Evolutionary conservation across 2,888 invertebrate genomes (phyloP), one percentile per base, ranked within the genome.

Genomic region (Dexiosoma caninum): DNA sequence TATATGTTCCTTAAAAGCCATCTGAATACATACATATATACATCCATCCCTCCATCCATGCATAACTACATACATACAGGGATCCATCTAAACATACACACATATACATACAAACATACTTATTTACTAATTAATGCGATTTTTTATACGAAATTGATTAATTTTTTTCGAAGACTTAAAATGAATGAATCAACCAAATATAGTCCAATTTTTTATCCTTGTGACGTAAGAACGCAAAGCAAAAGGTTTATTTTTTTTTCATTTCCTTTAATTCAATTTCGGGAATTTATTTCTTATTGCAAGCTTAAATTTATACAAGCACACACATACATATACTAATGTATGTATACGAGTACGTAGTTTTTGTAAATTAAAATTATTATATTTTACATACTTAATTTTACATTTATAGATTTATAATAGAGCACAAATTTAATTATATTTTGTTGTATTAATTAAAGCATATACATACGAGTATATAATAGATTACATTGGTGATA

Each of bases 401-500:
- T 2, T 3, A 44, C 16, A 19, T 19, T 46, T 46, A 46, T 46
- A 12, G 19, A 12, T 32, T 69, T 69, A n/a, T 37, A 27, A 30
- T 51, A 40, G 10, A 14, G 67, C 8, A 14, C 42, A 10, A 53
- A 37, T 40, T 46, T 55, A 35, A 35, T 64, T 40, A 55, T 16
- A 35, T 66, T 30, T 66, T 57, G 2, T 74, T 55, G 6, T 30
- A 53, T 64, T 19, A 62, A 35, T 69, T 60, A 44, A 70, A 74
- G 27, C n/a, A n/a, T n/a, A n/a, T n/a, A n/a, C n/a, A n/a, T n/a
- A n/a, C n/a, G n/a, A 64, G 51, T 70, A 42, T 19, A 78, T 44
- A 62, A 78, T 40, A 62, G 16, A 62, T 70, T 75, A 67, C 32
- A 75, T 70, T 75, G 57, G 66, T 70, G 75, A 27, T 27, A n/a